A percentile compares a stretch with the other conserved stretches of the same genome.
Evolutionary conservation across 2,797 vertebrate genomes (phyloP).

Genomic region (Pseudomugil tenellus): DNA sequence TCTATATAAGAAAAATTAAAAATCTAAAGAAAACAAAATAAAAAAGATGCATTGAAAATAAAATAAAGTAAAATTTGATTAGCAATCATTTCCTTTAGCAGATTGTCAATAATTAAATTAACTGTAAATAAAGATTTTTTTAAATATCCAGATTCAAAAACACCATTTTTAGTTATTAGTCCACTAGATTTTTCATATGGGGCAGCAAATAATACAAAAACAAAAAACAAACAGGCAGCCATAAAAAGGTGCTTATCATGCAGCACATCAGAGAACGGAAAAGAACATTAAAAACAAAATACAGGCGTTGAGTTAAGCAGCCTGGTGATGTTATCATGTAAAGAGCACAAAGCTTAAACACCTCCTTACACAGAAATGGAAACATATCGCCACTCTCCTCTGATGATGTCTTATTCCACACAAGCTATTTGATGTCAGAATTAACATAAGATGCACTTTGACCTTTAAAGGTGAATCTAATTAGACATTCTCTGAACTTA

Average conservation of each 20-base stretch:
- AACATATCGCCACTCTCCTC: conserved; percentile 48
- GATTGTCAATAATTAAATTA: no score
- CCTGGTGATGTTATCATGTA: conserved; percentile 12
- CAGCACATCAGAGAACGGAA: conserved; percentile 16
- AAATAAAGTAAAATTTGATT: no score
- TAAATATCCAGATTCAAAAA: no score
- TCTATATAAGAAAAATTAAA: no score
- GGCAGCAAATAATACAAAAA: neutral
- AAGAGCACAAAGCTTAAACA: conserved; percentile 22
- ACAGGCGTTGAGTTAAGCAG: neutral
- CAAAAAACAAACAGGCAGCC: conserved; percentile 9
- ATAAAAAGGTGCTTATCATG: conserved; percentile 6
- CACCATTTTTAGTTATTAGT: neutral
- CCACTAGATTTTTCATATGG: neutral
- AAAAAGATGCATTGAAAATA: no score
- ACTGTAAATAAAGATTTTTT: no score
- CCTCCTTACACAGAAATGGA: conserved; percentile 66
- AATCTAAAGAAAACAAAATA: no score
- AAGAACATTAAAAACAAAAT: conserved; percentile 8
- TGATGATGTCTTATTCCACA: conserved; percentile 26
- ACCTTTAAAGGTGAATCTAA: no score
- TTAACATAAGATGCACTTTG: no score
- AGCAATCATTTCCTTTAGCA: no score
- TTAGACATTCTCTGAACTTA: no score
- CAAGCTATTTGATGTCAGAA: no score